Percentiles rank a stretch among this genome's conserved stretches.
phyloP scores from a whole-genome alignment of 1,140 invertebrate species.

The Reticulitermes speratus region DNA sequence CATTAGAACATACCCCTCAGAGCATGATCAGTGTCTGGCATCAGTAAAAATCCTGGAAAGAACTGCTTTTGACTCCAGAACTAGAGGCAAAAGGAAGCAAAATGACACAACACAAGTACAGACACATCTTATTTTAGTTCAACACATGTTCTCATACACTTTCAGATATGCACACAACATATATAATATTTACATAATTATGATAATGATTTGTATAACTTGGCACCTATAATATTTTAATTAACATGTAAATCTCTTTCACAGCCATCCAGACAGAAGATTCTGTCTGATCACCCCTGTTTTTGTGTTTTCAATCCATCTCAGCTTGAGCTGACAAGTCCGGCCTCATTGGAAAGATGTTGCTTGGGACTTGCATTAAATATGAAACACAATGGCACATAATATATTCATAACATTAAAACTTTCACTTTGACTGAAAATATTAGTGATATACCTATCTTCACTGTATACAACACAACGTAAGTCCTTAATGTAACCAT shows the following conservation, averaged over 20 bases:
- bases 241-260: not conserved
- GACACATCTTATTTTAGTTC: not conserved
- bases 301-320: not conserved
- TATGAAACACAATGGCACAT: conserved; percentile 10
- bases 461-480: not conserved
- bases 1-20: too few relatives aligned
- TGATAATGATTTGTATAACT: not conserved
- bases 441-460: not conserved
- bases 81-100: not conserved
- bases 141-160: not conserved
- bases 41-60: too few relatives aligned
- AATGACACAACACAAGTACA: not conserved
- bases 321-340: not conserved
- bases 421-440: conserved; percentile 11
- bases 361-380: not conserved
- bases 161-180: conserved; percentile 2
- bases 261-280: conserved; percentile 1
- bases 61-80: too few relatives aligned
- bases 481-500: not conserved
- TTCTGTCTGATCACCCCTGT: not conserved
- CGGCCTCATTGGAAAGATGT: not conserved
- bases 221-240: conserved; percentile 13
- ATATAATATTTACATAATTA: conserved; percentile 10
- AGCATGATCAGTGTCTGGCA: too few relatives aligned
- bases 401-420: not conserved